Evolutionary conservation across 2,113 vertebrate genomes (phyloP).

Genomic region (Planiliza haematocheilus): DNA sequence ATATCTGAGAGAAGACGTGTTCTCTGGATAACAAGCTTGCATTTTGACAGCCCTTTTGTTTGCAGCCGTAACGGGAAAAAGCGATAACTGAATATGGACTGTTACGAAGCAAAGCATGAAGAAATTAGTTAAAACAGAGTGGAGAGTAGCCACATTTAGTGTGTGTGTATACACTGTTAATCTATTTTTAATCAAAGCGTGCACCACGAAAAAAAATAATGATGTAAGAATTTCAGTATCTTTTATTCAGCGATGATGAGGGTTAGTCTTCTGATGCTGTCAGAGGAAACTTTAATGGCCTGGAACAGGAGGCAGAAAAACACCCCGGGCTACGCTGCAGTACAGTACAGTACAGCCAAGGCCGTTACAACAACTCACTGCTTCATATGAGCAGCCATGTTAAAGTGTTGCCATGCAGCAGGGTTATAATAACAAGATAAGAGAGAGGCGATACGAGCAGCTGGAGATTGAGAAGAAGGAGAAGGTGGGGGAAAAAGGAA

Average conservation of each 20-base stretch:
- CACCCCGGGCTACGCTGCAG: conserved; percentile 60
- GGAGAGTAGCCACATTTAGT: conserved; percentile 1
- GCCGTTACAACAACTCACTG: conserved; percentile 79
- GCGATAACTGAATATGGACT: conserved; percentile 12
- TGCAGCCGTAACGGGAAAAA: conserved; percentile 36
- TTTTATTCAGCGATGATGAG: conserved; percentile 72
- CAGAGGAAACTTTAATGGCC: conserved; percentile 77
- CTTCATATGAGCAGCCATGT: conserved; percentile 79
- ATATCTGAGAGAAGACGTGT: conserved; percentile 10
- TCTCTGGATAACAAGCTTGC: conserved; percentile 40
- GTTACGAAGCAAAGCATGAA: conserved; percentile 26
- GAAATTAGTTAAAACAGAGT: conserved; percentile 42
- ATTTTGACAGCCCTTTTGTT: conserved; percentile 52
- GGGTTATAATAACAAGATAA: conserved; percentile 85
- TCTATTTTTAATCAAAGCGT: conserved; percentile 37
- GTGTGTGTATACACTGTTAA: background rate
- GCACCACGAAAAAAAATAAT: conserved; percentile 67
- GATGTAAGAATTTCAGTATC: conserved; percentile 75
- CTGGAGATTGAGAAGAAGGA: conserved; percentile 28
- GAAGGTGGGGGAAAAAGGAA: conserved; percentile 41
- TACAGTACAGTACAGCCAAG: conserved; percentile 57
- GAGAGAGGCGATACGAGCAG: conserved; percentile 64
- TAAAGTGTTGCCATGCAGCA: conserved; percentile 73
- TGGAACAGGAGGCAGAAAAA: conserved; percentile 66
- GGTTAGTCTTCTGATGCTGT: conserved; percentile 68